These are phyloP conservation scores for Eulemur mongoz DNA, from an alignment of 2,797 vertebrate genomes.

Conservation along the genomic window DNA sequence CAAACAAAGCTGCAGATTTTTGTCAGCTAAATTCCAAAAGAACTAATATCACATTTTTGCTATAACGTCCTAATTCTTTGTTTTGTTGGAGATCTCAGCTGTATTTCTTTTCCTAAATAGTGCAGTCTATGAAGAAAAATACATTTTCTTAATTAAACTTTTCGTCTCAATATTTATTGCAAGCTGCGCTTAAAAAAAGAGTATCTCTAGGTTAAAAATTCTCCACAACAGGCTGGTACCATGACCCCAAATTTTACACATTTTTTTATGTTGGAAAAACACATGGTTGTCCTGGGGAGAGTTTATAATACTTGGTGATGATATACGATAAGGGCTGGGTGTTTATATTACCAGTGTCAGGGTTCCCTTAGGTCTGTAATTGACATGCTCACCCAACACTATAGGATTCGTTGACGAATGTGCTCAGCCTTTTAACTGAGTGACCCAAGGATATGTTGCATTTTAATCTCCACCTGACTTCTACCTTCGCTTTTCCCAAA, in stretches of 20 bases:
- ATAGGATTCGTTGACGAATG: conserved; percentile 75
- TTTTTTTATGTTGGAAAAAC: conserved; percentile 51
- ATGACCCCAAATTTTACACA: conserved; percentile 75
- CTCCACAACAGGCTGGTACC: conserved; percentile 73
- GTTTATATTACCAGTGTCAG: conserved; percentile 76
- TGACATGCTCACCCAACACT: conserved; percentile 61
- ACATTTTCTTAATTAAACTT: conserved; percentile 18
- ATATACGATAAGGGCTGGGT: conserved; percentile 73
- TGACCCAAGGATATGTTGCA: conserved; percentile 59
- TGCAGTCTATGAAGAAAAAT: not conserved
- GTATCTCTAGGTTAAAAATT: conserved; percentile 41
- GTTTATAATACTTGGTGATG: conserved; percentile 78
- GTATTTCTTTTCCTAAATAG: not conserved
- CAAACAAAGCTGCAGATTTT: not conserved
- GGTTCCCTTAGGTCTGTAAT: conserved; percentile 74
- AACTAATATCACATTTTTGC: not conserved
- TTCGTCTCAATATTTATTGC: conserved; percentile 51
- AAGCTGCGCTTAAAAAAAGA: not conserved
- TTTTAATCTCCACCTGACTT: conserved; percentile 71
- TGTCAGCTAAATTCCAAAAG: conserved; percentile 29
- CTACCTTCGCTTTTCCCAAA: conserved; percentile 73
- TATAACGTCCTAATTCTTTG: not conserved
- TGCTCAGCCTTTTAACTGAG: conserved; percentile 73
- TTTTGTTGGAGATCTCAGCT: not conserved
- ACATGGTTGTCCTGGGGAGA: conserved; percentile 27